Conservation (phyloP, 1,140 invertebrate genomes). For the Coenobita brevimanus region DNA sequence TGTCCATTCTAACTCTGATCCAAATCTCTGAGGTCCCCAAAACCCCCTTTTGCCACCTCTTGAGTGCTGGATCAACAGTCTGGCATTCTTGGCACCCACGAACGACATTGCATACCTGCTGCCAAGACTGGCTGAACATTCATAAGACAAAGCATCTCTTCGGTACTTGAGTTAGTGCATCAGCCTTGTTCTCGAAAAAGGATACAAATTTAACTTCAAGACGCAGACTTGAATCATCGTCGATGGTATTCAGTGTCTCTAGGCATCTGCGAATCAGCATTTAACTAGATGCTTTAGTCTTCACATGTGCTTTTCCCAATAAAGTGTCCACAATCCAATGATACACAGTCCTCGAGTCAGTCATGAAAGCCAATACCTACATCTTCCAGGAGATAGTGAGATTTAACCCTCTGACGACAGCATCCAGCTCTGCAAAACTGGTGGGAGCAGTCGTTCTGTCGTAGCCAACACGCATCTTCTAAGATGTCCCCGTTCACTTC, state of each 20-base stretch:
- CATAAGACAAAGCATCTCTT: neutral
- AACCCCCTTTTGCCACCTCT: neutral
- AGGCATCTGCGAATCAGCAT: neutral
- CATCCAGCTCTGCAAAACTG: no score
- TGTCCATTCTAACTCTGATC: no score
- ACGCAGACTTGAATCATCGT: no score
- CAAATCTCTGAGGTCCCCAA: no score
- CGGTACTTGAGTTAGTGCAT: no score
- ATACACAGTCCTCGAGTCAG: neutral
- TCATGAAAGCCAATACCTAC: neutral
- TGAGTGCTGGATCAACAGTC: neutral
- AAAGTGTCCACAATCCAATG: no score
- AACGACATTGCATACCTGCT: no score
- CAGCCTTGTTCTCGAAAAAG: neutral
- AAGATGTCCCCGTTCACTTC: neutral
- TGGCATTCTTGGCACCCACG: neutral
- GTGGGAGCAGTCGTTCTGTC: slow-evolving; percentile 12
- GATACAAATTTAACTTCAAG: no score
- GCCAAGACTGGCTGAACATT: no score
- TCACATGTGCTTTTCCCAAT: no score
- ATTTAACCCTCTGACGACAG: neutral
- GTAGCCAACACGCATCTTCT: no score
- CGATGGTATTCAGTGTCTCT: slow-evolving; percentile 17
- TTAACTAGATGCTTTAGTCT: no score
- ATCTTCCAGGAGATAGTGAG: neutral